Percentiles rank a stretch among this genome's conserved stretches.
Evolutionary conservation across 2,113 vertebrate species (phyloP).

Genomic region (Trogon surrucura): DNA sequence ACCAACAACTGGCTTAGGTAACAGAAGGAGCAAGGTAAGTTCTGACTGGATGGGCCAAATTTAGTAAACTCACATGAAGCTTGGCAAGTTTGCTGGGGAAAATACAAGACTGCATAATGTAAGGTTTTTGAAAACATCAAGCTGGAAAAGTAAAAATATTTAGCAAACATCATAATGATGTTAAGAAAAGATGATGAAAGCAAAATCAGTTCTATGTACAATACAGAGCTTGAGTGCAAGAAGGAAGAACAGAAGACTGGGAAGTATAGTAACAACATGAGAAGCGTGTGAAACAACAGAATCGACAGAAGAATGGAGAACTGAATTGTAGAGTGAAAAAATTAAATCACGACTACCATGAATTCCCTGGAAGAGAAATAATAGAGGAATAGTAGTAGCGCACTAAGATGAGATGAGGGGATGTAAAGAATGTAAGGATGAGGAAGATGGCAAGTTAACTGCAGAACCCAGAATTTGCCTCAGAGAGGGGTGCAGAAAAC

Average conservation of each 20-base stretch:
- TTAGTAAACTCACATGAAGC: background rate
- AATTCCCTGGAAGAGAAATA: background rate
- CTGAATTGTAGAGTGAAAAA: background rate
- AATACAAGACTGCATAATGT: background rate
- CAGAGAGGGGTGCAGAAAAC: background rate
- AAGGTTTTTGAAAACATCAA: background rate
- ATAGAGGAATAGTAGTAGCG: background rate
- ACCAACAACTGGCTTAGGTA: background rate
- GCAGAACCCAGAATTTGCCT: background rate
- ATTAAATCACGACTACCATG: fast-evolving
- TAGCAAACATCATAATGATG: background rate
- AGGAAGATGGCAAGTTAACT: background rate
- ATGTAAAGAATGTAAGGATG: background rate
- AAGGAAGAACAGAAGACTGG: background rate
- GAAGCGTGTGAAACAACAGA: background rate
- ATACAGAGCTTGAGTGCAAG: background rate
- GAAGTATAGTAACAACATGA: background rate
- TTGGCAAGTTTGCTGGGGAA: background rate
- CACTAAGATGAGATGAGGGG: background rate
- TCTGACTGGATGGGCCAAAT: background rate
- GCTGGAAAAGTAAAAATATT: background rate
- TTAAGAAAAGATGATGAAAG: background rate
- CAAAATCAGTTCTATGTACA: background rate
- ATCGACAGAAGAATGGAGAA: background rate
- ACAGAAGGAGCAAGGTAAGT: background rate